A percentile compares a stretch with the other conserved stretches of the same genome.
Evolutionary conservation across 2,797 vertebrate species (phyloP).

Genomic region (Macropus fuliginosus): DNA sequence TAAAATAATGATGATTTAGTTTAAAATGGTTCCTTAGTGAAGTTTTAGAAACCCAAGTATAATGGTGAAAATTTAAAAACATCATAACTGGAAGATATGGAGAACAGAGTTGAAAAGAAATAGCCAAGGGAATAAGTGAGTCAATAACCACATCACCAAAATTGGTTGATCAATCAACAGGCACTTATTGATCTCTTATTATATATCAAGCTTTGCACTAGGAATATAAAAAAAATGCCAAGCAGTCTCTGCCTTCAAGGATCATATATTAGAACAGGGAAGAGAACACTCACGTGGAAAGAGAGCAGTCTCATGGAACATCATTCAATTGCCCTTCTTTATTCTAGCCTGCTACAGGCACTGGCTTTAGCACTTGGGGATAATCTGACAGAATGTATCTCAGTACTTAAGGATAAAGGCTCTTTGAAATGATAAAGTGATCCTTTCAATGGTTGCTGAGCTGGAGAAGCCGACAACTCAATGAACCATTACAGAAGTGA

Average conservation of each 20-base stretch:
- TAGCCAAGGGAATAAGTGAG: conserved; percentile 56
- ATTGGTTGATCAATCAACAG: neutral
- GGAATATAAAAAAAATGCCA: neutral
- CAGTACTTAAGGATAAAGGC: neutral
- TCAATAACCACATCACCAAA: neutral
- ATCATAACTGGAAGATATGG: conserved; percentile 27
- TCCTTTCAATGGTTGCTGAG: neutral
- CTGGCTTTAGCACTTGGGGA: neutral
- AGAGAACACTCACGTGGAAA: neutral
- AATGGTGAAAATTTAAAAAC: conserved; percentile 54
- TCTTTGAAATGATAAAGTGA: neutral
- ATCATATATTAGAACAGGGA: neutral
- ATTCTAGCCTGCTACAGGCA: neutral
- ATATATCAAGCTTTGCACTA: neutral
- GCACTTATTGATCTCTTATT: neutral
- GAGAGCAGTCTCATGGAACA: neutral
- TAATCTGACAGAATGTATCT: neutral
- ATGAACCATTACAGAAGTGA: neutral
- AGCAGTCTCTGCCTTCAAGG: neutral
- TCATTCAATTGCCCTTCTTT: neutral
- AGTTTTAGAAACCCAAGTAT: conserved; percentile 58
- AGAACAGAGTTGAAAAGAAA: conserved; percentile 37
- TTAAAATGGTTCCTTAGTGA: conserved; percentile 62
- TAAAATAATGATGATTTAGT: conserved; percentile 69
- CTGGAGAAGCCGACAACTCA: neutral